Conservation (phyloP, 2,797 vertebrate genomes). For the Sebastiscus albofasciatus region DNA sequence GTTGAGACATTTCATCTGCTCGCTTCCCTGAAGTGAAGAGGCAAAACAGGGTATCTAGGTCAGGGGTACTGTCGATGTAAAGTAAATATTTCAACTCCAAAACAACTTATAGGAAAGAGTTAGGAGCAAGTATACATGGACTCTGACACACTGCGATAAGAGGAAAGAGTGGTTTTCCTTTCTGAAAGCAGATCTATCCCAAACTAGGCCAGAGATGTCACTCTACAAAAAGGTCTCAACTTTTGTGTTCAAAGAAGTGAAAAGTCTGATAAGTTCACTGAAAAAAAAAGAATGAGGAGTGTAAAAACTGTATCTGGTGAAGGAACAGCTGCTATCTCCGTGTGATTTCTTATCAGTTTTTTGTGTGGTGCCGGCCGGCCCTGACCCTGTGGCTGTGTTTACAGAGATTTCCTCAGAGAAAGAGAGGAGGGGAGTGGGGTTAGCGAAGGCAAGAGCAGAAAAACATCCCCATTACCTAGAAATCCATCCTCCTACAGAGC, state of each 20-base stretch:
- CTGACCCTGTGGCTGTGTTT: slow-evolving; percentile 58
- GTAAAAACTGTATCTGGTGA: slow-evolving; percentile 3
- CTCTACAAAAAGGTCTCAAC: not conserved
- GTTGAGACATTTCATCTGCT: slow-evolving; percentile 33
- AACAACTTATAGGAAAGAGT: slow-evolving; percentile 38
- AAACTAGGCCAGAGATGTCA: not conserved
- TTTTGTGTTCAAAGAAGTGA: not conserved
- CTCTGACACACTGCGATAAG: slow-evolving; percentile 45
- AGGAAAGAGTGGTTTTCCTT: not conserved
- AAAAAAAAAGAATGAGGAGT: not conserved
- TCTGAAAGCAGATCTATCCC: not conserved
- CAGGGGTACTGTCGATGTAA: slow-evolving; percentile 52
- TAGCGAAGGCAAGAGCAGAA: not conserved
- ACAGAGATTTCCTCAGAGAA: slow-evolving; percentile 48
- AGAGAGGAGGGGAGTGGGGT: not conserved
- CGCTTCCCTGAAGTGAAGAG: slow-evolving; percentile 10
- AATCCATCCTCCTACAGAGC: slow-evolving; percentile 24
- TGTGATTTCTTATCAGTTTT: slow-evolving; percentile 61
- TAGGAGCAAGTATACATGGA: slow-evolving; percentile 8
- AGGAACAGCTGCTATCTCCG: slow-evolving; percentile 38
- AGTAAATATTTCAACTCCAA: slow-evolving; percentile 59
- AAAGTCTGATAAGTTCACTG: not conserved
- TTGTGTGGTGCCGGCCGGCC: slow-evolving; percentile 10
- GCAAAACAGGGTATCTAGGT: slow-evolving; percentile 54
- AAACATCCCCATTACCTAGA: slow-evolving; percentile 51